Percentiles rank a stretch among this genome's conserved stretches.
These are phyloP conservation scores for Bombus confusus DNA, from an alignment of 1,140 invertebrate genomes.

Conservation along the genomic window DNA sequence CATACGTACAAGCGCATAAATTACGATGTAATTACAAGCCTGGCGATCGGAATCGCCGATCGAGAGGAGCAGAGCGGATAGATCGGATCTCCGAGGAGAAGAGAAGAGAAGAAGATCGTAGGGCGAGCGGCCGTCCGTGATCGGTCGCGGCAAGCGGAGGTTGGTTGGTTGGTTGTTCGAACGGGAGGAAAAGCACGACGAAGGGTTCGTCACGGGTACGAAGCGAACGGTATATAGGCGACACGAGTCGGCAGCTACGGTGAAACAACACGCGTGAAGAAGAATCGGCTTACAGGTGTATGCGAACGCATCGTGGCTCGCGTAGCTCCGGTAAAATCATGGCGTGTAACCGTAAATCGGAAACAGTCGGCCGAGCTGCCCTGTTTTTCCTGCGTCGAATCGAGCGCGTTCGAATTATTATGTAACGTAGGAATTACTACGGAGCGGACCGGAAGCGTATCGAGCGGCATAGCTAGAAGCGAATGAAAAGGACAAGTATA, in stretches of 20 bases:
- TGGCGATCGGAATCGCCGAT: slow-evolving; percentile 76
- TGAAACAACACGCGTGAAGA: slow-evolving; percentile 24
- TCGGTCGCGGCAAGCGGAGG: background rate
- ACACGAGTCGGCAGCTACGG: slow-evolving; percentile 64
- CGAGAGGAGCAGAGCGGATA: slow-evolving; percentile 64
- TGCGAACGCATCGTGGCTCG: too few relatives aligned
- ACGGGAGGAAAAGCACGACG: background rate
- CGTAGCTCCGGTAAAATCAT: too few relatives aligned
- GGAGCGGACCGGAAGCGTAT: background rate
- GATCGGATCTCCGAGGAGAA: slow-evolving; percentile 70
- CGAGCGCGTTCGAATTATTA: slow-evolving; percentile 44
- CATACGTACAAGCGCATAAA: slow-evolving; percentile 80
- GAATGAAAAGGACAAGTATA: too few relatives aligned
- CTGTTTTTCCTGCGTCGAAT: slow-evolving; percentile 54
- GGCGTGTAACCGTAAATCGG: too few relatives aligned
- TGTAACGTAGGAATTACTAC: background rate
- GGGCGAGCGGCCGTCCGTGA: background rate
- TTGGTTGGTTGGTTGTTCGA: background rate
- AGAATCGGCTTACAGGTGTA: too few relatives aligned
- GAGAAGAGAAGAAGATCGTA: slow-evolving; percentile 36
- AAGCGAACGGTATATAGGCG: background rate
- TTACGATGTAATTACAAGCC: slow-evolving; percentile 81
- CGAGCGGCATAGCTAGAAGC: too few relatives aligned
- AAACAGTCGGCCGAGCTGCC: too few relatives aligned
- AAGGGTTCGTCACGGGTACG: background rate